Percentiles rank a stretch among this genome's conserved stretches.
Evolutionary conservation across 1,140 invertebrate species (phyloP).

Genomic region (Ctenoplectra terminalis): DNA sequence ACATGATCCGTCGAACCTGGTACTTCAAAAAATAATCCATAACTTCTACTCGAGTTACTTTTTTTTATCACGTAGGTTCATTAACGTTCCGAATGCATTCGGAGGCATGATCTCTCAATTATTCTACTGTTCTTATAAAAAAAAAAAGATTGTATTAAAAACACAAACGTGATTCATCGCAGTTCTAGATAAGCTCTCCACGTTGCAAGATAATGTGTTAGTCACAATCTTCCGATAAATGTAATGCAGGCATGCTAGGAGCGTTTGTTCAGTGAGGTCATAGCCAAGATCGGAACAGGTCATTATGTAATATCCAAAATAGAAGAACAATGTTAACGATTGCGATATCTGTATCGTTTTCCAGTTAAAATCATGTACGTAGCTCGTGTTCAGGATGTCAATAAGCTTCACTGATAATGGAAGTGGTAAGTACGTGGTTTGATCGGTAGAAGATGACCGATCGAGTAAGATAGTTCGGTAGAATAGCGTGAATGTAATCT

Average conservation of each 20-base stretch:
- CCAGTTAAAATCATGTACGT: not conserved
- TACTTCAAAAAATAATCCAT: too few relatives aligned
- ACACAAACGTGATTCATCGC: not conserved
- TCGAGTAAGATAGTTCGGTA: not conserved
- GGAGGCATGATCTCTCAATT: not conserved
- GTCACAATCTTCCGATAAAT: constrained; percentile 7
- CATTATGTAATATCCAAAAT: constrained; percentile 36
- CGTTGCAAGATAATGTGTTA: constrained; percentile 1
- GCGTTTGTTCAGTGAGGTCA: constrained; percentile 11
- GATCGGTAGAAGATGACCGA: not conserved
- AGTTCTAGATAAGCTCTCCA: not conserved
- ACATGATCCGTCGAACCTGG: too few relatives aligned
- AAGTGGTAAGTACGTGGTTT: not conserved
- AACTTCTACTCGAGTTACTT: too few relatives aligned
- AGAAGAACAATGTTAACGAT: not conserved
- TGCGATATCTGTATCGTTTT: too few relatives aligned
- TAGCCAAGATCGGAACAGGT: constrained; percentile 1
- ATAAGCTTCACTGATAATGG: not conserved
- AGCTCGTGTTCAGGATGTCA: not conserved
- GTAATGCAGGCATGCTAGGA: not conserved
- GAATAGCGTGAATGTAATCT: not conserved
- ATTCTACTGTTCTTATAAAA: not conserved
- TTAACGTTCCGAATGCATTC: too few relatives aligned
- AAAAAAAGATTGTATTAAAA: not conserved
- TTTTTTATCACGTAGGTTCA: too few relatives aligned